These are phyloP conservation scores for Xenus cinereus DNA, from an alignment of 2,113 vertebrate genomes.

Conservation along the genomic window DNA sequence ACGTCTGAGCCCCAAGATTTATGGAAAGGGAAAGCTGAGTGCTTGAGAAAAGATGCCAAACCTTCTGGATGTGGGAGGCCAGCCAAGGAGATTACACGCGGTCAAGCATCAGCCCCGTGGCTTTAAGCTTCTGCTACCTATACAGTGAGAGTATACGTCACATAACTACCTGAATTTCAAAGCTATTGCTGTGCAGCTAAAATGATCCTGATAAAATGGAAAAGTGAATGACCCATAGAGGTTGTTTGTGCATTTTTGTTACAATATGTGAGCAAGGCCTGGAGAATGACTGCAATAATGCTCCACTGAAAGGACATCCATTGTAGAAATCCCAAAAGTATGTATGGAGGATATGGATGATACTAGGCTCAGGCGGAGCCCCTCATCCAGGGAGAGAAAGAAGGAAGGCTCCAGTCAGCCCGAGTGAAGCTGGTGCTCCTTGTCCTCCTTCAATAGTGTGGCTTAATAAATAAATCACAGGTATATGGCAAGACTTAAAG, in stretches of 20 bases:
- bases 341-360: background rate
- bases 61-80: background rate
- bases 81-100: rapidly evolving
- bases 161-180: background rate
- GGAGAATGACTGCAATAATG: background rate
- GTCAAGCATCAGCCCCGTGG: background rate
- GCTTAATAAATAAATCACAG: background rate
- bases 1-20: background rate
- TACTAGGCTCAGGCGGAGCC: background rate
- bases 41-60: background rate
- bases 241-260: background rate
- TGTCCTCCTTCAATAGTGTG: background rate
- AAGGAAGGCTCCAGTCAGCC: background rate
- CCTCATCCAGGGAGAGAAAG: background rate
- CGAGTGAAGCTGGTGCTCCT: background rate
- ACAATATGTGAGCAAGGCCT: no score
- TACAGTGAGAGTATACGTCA: background rate
- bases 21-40: background rate
- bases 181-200: background rate
- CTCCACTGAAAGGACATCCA: background rate
- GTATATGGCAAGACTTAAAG: background rate
- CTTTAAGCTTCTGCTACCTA: background rate
- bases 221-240: background rate
- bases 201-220: background rate
- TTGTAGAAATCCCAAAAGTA: background rate